Evolutionary conservation across 2,888 invertebrate genomes (phyloP), one percentile per base, ranked within the genome.

Genomic region (Sphinx pinastri): DNA sequence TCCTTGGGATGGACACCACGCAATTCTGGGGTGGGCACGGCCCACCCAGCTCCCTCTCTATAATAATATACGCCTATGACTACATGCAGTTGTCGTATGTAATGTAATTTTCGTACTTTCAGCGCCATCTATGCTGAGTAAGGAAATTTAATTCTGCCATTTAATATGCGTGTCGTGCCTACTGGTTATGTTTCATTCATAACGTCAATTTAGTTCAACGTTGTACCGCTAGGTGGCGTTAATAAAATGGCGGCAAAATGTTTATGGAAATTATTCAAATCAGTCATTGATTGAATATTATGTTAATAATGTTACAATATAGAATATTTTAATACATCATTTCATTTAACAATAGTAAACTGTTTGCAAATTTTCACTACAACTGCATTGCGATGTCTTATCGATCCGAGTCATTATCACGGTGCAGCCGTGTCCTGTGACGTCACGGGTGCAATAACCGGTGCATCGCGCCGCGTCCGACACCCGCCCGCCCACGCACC

Each of bases 401-500:
- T 80, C 77, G 80, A 84, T 85, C 38, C 78, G 76, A 47, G 14
- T 55, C 68, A 45, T 79, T 81, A 81, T 81, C 76, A 74, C 60
- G 67, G 75, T 77, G 79, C 79, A 80, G 71, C 76, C 49, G 45
- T 31, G 60, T 60, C 71, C 73, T 55, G 76, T 87, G 88, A 88
- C 86, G 89, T 89, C 85, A 88, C 80, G 81, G 79, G 92, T 89
- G 88, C 91, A 89, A 81, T 87, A 86, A 85, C 88, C 89, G 82
- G 69, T 84, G 84, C 85, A 83, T 76, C 77, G 76, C 80, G 79
- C 80, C 81, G 76, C 78, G 78, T 73, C 74, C 74, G 75, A 66
- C 76, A 77, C 77, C 82, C 84, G 83, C 85, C 84, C 87, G 83
- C 88, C 86, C 82, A 84, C 88, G 74, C 80, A 75, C 74, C 74